phyloP scores from a whole-genome alignment of 23 tunicate genomes.

The Botrylloides violaceus region DNA sequence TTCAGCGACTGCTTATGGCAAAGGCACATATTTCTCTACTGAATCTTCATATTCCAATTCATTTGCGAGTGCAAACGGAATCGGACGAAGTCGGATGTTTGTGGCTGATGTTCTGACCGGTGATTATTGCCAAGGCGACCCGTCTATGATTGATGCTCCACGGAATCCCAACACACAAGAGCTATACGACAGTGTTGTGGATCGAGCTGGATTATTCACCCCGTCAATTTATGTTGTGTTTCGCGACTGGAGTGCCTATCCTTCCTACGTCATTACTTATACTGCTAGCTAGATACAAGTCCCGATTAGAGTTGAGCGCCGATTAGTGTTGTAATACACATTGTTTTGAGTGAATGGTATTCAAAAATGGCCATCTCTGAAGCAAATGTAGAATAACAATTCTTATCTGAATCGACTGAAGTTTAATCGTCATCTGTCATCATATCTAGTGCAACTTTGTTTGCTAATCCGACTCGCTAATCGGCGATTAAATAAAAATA shows the following conservation, averaged over 20 bases:
- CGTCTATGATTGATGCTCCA: constrained; percentile 8
- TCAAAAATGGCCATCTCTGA: too few species aligned
- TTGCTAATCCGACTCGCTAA: too few species aligned
- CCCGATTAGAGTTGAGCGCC: too few species aligned
- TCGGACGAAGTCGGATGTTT: constrained; percentile 6
- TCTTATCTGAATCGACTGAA: too few species aligned
- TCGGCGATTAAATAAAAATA: too few species aligned
- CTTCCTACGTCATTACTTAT: constrained; percentile 2
- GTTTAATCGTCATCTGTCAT: too few species aligned
- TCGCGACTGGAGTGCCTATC: constrained; percentile 5
- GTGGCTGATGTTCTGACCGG: constrained; percentile 15
- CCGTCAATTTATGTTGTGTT: constrained; percentile 13
- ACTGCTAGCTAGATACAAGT: not conserved
- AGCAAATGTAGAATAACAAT: too few species aligned
- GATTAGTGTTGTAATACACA: too few species aligned
- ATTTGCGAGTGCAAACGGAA: not conserved
- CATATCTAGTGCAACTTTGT: too few species aligned
- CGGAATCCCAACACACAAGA: not conserved
- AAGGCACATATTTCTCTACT: constrained; percentile 31
- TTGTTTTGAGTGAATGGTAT: too few species aligned
- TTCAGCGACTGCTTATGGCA: constrained; percentile 32
- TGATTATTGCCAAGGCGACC: not conserved
- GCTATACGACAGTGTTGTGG: constrained; percentile 14
- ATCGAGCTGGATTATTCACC: not conserved
- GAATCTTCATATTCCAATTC: constrained; percentile 23